A percentile compares a stretch with the other conserved stretches of the same genome.
Conservation (phyloP, 2,797 vertebrate genomes). For the Natrix natrix region DNA sequence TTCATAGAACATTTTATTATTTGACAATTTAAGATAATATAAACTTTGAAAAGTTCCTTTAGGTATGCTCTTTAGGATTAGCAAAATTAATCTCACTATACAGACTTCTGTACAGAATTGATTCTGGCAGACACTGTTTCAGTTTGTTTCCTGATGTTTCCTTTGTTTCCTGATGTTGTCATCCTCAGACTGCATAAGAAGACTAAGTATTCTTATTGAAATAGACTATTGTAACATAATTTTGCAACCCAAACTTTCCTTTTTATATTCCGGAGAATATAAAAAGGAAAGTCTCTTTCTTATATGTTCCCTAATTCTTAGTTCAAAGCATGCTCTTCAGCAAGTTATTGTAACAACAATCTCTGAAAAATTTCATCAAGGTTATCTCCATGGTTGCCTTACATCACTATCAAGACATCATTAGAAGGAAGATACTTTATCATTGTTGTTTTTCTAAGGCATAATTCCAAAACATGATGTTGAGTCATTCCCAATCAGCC, state of each 20-base stretch:
- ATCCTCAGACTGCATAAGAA: background rate
- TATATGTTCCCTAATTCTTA: background rate
- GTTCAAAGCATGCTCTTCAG: background rate
- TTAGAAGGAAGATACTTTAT: background rate
- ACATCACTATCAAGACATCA: background rate
- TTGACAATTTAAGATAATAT: constrained; percentile 16
- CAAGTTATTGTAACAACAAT: background rate
- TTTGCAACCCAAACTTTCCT: background rate
- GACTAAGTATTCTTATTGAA: background rate
- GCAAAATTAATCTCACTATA: background rate
- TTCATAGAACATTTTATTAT: constrained; percentile 17
- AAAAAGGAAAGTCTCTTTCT: background rate
- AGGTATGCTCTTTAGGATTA: background rate
- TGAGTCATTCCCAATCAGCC: background rate
- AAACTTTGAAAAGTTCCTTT: constrained; percentile 11
- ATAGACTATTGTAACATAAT: background rate
- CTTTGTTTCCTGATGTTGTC: background rate
- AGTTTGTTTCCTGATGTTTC: background rate
- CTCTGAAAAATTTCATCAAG: background rate
- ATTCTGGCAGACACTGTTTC: background rate
- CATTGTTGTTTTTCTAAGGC: background rate
- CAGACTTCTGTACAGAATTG: background rate
- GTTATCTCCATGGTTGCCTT: background rate
- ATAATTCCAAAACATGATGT: background rate
- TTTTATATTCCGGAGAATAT: background rate